Base-by-base conservation (phyloP, 2,113 vertebrate genomes). In the Albula goreensis region DNA sequence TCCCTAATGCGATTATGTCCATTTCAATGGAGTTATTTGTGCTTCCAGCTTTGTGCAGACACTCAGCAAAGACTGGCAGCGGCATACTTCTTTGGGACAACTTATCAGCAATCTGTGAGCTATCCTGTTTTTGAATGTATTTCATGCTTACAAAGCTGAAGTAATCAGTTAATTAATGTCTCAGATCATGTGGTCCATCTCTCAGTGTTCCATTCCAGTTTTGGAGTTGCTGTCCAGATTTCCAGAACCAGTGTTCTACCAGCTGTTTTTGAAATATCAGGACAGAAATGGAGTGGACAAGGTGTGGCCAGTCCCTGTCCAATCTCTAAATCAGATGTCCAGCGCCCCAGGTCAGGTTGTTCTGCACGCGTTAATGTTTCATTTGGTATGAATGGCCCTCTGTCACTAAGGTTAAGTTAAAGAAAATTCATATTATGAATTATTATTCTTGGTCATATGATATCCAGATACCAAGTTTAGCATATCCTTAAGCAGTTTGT, bases 31-130 rank as follows among this genome's bases (percentile, higher is more conserved):
- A 49, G 31, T n/a, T 48, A 7, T n/a, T 84, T n/a, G 77, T 15
- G 50, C 13, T 22, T 83, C 60, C 53, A 92, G 90, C 85, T 91
- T 66, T 92, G 91, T 22, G 82, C 85, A 8, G 84, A 86, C 70
- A 85, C 89, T 2, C 90, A 91, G 41, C 78, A 15, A 2, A 22
- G 50, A 7, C 49, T 88, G 48, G 87, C 90, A 52, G 90, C 91
- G 0, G 90, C 90, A 0, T 91, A 88, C 13, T 13, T 13, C n/a
- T 89, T 91, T 81, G 91, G 90, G 25, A 91, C 91, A 5, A 83
- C 82, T 5, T 92, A 91, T 56, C 49, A 13, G 2, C 82, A 82
- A 80, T 87, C 90, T 15, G 91, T 92, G 78, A 90, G 91, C 31
- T 41, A 41, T 41, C 31, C 31, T 41, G 31, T 87, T 50, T 4